phyloP scores from a whole-genome alignment of 2,888 invertebrate genomes.

The Ceriagrion tenellum region DNA sequence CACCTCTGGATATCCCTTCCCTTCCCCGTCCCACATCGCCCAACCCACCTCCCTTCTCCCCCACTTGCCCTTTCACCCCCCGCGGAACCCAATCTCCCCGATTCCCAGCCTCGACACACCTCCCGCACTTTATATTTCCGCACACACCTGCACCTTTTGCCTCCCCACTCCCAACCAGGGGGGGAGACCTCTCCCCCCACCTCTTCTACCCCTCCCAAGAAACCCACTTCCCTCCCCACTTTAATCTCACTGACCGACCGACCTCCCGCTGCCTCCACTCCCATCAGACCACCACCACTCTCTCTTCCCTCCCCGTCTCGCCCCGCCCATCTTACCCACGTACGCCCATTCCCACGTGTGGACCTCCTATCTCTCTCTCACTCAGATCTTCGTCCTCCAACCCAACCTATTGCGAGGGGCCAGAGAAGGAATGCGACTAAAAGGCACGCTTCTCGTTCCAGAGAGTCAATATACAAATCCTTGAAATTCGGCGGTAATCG shows the following conservation, averaged over 20 bases:
- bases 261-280: not conserved
- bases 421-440: not conserved
- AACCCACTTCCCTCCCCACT: not conserved
- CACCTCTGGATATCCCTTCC: not conserved
- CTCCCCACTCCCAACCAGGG: not conserved
- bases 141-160: not conserved
- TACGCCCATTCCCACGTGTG: not conserved
- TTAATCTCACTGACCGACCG: not conserved
- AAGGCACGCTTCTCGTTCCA: not conserved
- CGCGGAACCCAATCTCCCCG: no score
- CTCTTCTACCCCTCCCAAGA: no score
- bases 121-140: not conserved
- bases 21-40: not conserved
- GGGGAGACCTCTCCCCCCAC: no score
- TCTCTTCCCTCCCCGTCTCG: not conserved
- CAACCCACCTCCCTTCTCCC: not conserved
- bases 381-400: not conserved
- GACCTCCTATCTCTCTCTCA: not conserved
- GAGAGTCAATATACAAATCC: no score
- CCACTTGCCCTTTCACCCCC: not conserved
- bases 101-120: not conserved
- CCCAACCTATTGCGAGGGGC: not conserved
- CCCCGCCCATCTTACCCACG: not conserved
- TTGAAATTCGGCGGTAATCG: no score
- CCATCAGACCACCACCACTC: not conserved